Conservation (phyloP, 2,113 vertebrate species). For the Cranoglanis bouderius region DNA sequence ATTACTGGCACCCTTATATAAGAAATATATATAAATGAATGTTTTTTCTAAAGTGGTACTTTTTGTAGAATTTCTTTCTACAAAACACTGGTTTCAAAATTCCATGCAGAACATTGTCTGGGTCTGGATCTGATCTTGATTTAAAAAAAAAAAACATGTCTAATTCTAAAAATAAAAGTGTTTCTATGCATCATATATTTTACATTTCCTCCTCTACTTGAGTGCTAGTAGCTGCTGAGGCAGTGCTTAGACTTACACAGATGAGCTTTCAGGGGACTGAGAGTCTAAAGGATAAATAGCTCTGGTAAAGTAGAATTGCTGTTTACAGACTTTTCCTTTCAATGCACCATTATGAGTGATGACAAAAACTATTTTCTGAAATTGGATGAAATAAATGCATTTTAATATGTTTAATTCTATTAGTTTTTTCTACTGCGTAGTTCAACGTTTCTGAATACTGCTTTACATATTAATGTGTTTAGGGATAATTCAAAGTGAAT, state of each 20-base stretch:
- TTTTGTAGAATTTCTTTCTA: background rate
- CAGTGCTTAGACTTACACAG: slow-evolving; percentile 56
- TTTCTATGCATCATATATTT: background rate
- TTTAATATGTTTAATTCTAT: slow-evolving; percentile 17
- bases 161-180: slow-evolving; percentile 33
- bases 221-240: slow-evolving; percentile 48
- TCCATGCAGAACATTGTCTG: background rate
- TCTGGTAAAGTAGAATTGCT: slow-evolving; percentile 56
- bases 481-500: slow-evolving; percentile 12
- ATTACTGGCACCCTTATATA: background rate
- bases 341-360: background rate
- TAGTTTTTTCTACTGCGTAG: background rate
- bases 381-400: background rate
- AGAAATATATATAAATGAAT: background rate
- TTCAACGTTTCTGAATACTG: background rate
- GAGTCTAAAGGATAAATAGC: slow-evolving; percentile 62
- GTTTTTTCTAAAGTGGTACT: background rate
- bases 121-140: background rate
- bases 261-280: slow-evolving; percentile 62
- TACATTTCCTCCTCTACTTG: background rate
- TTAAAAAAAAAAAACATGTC: background rate
- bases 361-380: background rate
- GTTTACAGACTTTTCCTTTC: slow-evolving; percentile 42
- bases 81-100: background rate
- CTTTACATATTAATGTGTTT: background rate